Evolutionary conservation across 53 echinoderm and acorn worm species (phyloP), one percentile per base, ranked within the genome.

Genomic region (Mesocentrotus franciscanus): DNA sequence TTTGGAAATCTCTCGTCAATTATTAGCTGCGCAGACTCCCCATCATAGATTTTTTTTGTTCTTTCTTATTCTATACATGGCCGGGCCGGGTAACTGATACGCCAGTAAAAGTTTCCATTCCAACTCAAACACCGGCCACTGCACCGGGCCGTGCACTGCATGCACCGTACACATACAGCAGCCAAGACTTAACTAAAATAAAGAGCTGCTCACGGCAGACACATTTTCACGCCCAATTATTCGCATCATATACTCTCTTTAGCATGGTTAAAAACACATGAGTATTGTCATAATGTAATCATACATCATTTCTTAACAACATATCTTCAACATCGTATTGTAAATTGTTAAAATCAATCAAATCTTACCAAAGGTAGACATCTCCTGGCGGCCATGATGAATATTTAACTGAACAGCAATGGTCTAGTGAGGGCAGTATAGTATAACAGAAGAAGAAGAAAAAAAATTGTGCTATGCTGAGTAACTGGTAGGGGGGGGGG

Each of bases 361-460:
- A 55, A 33, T 64, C 91, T 91, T 91, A 91, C 91, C 91, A 35
- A 61, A 36, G 22, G 91, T 91, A 91, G 66, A 62, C 91, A 91
- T 34, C 32, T 66, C 22, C 91, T 91, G 91, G 91, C 91, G 34
- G 91, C 91, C 91, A 91, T 91, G 70, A 91, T 89, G 90, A 89
- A 58, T 60, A 39, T 79, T 8, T 58, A 58, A 60, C 60, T 57
- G 89, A n/a, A 60, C 89, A 60, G 89, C 60, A 15, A 91, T 39
- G 29, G 27, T 0, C 26, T 13, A 13, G 1, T 2, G 89, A 89
- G 89, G 89, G 60, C 58, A 16, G 60, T 89, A 35, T 29, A 8
- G 1, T 39, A 49, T 14, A n/a, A n/a, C n/a, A n/a, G n/a, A n/a
- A n/a, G n/a, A n/a, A n/a, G n/a, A n/a, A n/a, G n/a, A n/a, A n/a